These are phyloP conservation scores for Allophyes oxyacanthae DNA, from an alignment of 2,888 invertebrate species.

Conservation along the genomic window DNA sequence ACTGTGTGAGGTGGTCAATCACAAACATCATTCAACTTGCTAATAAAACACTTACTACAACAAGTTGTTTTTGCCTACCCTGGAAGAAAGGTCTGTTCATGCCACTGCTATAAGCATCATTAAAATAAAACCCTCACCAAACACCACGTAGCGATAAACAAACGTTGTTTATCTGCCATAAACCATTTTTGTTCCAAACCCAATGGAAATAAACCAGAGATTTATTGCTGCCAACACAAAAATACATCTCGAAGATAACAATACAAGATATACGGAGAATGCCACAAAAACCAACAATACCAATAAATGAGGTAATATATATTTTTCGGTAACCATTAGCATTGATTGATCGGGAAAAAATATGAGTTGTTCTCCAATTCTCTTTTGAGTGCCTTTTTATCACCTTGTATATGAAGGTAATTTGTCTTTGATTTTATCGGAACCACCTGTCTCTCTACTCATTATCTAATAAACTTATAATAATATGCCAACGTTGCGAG, in stretches of 20 bases:
- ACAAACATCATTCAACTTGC: no score
- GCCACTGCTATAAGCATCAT: no score
- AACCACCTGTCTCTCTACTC: not conserved
- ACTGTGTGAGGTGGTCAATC: no score
- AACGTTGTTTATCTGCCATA: slow-evolving; percentile 32
- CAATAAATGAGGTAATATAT: slow-evolving; percentile 52
- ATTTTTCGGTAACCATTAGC: slow-evolving; percentile 52
- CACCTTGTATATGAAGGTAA: slow-evolving; percentile 1
- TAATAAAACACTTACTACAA: no score
- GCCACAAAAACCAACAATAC: slow-evolving; percentile 2
- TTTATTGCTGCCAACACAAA: slow-evolving; percentile 40
- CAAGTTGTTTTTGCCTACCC: no score
- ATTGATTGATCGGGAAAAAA: slow-evolving; percentile 48
- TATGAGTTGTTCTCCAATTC: slow-evolving; percentile 35
- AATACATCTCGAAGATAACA: slow-evolving; percentile 8
- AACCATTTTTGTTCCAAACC: slow-evolving; percentile 33
- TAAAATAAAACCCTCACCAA: slow-evolving; percentile 15
- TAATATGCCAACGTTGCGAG: no score
- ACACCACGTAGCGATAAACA: slow-evolving; percentile 11
- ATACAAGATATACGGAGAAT: slow-evolving; percentile 13
- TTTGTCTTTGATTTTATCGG: slow-evolving; percentile 21
- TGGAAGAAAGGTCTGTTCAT: no score
- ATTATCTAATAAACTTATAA: no score
- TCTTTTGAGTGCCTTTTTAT: slow-evolving; percentile 8
- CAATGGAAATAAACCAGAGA: slow-evolving; percentile 43